Evolutionary conservation across 1,140 invertebrate species (phyloP), one percentile per base, ranked within the genome.

Genomic region (Zophobas morio): DNA sequence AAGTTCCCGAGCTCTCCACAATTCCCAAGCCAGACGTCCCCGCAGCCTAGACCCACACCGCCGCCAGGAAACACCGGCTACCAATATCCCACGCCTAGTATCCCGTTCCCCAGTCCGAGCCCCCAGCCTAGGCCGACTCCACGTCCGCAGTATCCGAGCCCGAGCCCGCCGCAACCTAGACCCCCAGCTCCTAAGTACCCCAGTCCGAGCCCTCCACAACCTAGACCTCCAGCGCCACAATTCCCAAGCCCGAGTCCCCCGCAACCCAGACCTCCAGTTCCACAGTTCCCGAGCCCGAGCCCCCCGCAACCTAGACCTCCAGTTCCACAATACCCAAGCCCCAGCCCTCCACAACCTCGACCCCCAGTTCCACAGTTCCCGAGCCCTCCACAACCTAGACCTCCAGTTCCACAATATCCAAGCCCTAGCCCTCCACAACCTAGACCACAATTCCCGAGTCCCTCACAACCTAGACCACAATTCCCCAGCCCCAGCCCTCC

Each of bases 161-260:
- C 76, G 46, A 60, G 47, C 32, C 66, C 79, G 34, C 54, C 78
- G 2, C 36, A 71, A 47, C 39, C 42, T 20, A 74, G 49, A 70
- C 20, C 39, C 33, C 34, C 36, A 54, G 37, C 4, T 53, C 49
- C 6, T 46, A 35, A 36, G 60, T 73, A 47, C 46, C 54, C 46
- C 54, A 70, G 70, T 49, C 70, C 63, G 32, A 66, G 20, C 56
- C 32, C 57, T 56, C 49, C n/a, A 76, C 60, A 6, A 39, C 42
- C 20, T 20, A 20, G 20, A 20, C 20, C 20, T 20, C 20, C 20
- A 20, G 20, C 20, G 20, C 20, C 20, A 20, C 20, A 20, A 20
- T 20, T 20, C 20, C 20, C 53, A 76, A 40, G 72, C 71, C 74
- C 42, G 60, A 78, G 66, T 71, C 75, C 8, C 71, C 70, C 77